Evolutionary conservation across 1,140 invertebrate genomes (phyloP), one percentile per base, ranked within the genome.

Genomic region (Lordiphosa clarofinis): DNA sequence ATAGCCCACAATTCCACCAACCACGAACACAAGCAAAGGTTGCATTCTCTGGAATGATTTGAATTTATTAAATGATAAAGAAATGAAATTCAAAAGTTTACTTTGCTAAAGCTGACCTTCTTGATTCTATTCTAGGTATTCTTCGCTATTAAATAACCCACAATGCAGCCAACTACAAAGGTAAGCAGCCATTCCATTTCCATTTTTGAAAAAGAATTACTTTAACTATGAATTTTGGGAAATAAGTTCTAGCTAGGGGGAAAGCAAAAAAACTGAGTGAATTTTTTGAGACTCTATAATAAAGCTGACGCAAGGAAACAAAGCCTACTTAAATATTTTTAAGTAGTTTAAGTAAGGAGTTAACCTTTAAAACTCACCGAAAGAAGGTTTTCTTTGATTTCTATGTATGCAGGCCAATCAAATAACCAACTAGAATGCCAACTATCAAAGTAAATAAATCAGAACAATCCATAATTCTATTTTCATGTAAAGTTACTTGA

Each of bases 391-490:
- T 24, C 44, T 56, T 13, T 49, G 42, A 11, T 33, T 4, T 35
- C 19, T 50, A 12, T 8, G 13, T 7, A 11, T 63, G 19, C 11
- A 42, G 11, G 31, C 72, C 65, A 46, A 79, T 24, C 7, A 61
- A 55, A 56, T 64, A 74, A 3, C 74, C 75, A 13, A 66, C 24
- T 13, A 81, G 15, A 35, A 71, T 56, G 7, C 75, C 75, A 4
- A 79, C 19, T 10, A 70, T 13, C 3, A 79, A 58, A 0, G 43
- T 70, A 0, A 58, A 9, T 0, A 70, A 0, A 9, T 4, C 36
- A 3, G 13, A 31, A 46, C 54, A 66, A 24, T 79, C 75, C 37
- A 81, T 79, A 28, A 19, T 11, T 9, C 33, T 9, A 31, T 11
- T 36, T 7, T 7, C 11, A 7, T 11, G 4, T 19, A 15, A 9